Evolutionary conservation across 30 jellyfish, hydroid and myxozoan genomes (phyloP).

Genomic region (Catostylus mosaicus): DNA sequence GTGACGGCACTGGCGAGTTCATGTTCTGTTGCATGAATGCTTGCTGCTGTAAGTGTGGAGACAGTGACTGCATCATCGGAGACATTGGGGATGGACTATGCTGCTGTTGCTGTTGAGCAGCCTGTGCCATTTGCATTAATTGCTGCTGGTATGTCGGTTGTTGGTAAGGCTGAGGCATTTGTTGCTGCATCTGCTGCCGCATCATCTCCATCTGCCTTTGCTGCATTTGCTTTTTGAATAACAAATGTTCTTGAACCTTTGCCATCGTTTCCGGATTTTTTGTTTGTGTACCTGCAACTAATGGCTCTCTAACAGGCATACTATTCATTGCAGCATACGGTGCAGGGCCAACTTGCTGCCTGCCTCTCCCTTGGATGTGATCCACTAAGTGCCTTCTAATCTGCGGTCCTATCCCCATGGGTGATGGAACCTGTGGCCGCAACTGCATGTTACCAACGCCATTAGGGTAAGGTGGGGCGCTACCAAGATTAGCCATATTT

Average conservation of each 20-base stretch:
- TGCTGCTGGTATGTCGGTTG: conserved; percentile 74
- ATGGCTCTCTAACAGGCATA: conserved; percentile 42
- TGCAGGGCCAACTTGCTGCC: conserved; percentile 59
- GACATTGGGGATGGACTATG: conserved; percentile 75
- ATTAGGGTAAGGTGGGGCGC: conserved; percentile 57
- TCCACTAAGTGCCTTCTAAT: conserved; percentile 57
- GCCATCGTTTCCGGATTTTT: conserved; percentile 80
- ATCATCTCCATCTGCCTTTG: conserved; percentile 50
- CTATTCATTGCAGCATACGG: conserved; percentile 54
- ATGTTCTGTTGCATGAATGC: conserved; percentile 70
- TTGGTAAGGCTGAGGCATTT: conserved; percentile 48
- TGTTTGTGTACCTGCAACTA: conserved; percentile 48
- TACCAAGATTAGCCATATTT: conserved; percentile 30
- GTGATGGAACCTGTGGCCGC: conserved; percentile 57
- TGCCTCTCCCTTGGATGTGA: conserved; percentile 60
- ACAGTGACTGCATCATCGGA: conserved; percentile 71
- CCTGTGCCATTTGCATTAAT: conserved; percentile 69
- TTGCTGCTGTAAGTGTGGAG: conserved; percentile 74
- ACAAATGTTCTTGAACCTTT: conserved; percentile 73
- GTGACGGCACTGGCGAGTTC: conserved; percentile 79
- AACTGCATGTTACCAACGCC: conserved; percentile 38
- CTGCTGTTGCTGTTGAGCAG: conserved; percentile 75
- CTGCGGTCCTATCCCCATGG: conserved; percentile 74
- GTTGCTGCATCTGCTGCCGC: conserved; percentile 65
- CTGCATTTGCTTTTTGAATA: conserved; percentile 68